Conservation (phyloP, 1,140 invertebrate species). For the Littorina saxatilis region DNA sequence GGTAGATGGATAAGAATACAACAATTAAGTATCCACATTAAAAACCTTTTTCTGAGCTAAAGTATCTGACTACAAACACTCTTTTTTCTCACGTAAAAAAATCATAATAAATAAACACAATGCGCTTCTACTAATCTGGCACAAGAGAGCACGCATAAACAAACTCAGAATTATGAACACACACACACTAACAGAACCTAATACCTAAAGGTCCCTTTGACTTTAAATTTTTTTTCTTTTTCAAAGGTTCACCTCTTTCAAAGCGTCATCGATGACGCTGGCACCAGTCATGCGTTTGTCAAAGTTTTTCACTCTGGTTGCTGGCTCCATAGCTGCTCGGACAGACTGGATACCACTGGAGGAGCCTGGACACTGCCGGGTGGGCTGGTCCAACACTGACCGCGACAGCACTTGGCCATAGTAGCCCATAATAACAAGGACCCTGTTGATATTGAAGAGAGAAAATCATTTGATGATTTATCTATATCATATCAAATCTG, state of each 20-base stretch:
- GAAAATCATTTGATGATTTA: neutral
- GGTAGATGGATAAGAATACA: no score
- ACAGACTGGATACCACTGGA: constrained; percentile 48
- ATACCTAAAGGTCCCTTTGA: no score
- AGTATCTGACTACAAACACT: no score
- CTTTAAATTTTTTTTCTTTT: no score
- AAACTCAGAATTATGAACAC: no score
- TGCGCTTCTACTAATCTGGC: no score
- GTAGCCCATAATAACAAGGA: neutral
- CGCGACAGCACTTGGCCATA: neutral
- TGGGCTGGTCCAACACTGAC: neutral
- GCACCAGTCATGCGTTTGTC: constrained; percentile 80
- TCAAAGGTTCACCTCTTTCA: constrained; percentile 84
- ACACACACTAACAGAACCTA: no score
- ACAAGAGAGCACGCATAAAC: no score
- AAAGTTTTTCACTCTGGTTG: constrained; percentile 65
- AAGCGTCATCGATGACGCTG: constrained; percentile 83
- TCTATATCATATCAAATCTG: neutral
- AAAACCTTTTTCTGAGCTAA: no score
- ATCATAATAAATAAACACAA: no score
- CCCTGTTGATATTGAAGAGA: neutral
- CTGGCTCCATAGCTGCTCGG: constrained; percentile 56
- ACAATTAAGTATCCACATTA: no score
- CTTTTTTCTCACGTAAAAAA: no score
- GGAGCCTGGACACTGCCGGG: neutral